Percentiles rank a stretch among this genome's conserved stretches.
These are phyloP conservation scores for Mesorhabditis spiculigera DNA, from an alignment of 2,888 invertebrate genomes.

Conservation along the genomic window DNA sequence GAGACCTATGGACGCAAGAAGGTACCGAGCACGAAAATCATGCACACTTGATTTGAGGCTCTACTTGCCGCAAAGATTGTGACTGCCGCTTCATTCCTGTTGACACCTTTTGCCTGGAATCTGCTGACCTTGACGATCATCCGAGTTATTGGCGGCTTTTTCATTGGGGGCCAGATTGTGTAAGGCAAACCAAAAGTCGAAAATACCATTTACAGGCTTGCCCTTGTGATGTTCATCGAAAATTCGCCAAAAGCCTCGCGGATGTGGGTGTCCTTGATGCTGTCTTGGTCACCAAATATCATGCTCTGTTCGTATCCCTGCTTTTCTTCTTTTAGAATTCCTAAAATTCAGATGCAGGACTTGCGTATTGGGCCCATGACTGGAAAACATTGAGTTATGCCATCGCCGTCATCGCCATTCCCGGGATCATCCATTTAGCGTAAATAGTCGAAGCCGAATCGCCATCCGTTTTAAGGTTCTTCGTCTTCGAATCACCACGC, in stretches of 20 bases:
- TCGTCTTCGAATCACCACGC: constrained; percentile 34
- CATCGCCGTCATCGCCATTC: constrained; percentile 1
- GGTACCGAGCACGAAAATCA: constrained; percentile 7
- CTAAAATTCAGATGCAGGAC: background rate
- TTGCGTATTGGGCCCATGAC: background rate
- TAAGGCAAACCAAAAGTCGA: constrained; percentile 6
- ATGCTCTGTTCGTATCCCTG: constrained; percentile 18
- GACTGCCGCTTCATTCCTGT: constrained; percentile 10
- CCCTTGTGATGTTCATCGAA: constrained; percentile 41
- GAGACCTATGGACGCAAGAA: constrained; percentile 37
- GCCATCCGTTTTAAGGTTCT: constrained; percentile 12
- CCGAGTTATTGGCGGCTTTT: constrained; percentile 19
- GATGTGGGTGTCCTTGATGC: constrained; percentile 29
- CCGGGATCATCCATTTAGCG: constrained; percentile 5
- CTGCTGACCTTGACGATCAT: constrained; percentile 18
- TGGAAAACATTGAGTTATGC: background rate
- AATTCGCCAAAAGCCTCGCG: constrained; percentile 40
- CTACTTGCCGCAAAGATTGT: constrained; percentile 15
- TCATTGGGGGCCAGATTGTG: constrained; percentile 23
- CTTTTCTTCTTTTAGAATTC: background rate
- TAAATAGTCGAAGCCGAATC: background rate
- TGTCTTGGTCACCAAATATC: constrained; percentile 32
- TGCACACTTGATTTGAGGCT: constrained; percentile 10
- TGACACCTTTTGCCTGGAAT: constrained; percentile 10
- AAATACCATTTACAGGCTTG: constrained; percentile 20